phyloP scores from a whole-genome alignment of 2,888 invertebrate species.

The Tortricodes alternella region DNA sequence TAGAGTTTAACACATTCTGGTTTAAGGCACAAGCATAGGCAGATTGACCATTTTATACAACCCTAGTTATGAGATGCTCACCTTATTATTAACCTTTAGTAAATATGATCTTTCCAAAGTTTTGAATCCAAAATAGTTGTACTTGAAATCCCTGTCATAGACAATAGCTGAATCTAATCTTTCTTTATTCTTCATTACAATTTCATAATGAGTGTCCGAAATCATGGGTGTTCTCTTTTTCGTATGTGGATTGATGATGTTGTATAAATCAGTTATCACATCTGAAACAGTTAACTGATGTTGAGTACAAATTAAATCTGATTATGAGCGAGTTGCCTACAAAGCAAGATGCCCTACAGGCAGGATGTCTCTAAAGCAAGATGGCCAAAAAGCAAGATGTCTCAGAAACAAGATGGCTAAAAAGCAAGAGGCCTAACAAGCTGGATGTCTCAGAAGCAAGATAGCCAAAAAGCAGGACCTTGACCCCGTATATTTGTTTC shows the following conservation, averaged over 20 bases:
- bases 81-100: slow-evolving; percentile 93
- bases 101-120: slow-evolving; percentile 98
- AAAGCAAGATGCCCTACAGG: not conserved
- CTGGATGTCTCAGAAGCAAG: too few species aligned
- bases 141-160: slow-evolving; percentile 97
- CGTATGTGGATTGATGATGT: slow-evolving; percentile 88
- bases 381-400: too few species aligned
- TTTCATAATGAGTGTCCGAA: slow-evolving; percentile 89
- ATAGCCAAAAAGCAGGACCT: too few species aligned
- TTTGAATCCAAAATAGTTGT: slow-evolving; percentile 99
- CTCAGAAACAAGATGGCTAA: too few species aligned
- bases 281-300: slow-evolving; percentile 82
- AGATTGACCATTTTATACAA: too few species aligned
- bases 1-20: not conserved
- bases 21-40: too few species aligned
- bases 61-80: slow-evolving; percentile 38
- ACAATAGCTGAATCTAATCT: slow-evolving; percentile 96
- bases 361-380: too few species aligned
- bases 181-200: slow-evolving; percentile 94
- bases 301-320: not conserved
- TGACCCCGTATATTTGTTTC: too few species aligned
- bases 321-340: not conserved
- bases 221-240: slow-evolving; percentile 91
- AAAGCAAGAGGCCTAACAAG: too few species aligned
- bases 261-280: slow-evolving; percentile 93